Base-by-base conservation (phyloP, 2,888 invertebrate species). In the Hypomecis atomaria region DNA sequence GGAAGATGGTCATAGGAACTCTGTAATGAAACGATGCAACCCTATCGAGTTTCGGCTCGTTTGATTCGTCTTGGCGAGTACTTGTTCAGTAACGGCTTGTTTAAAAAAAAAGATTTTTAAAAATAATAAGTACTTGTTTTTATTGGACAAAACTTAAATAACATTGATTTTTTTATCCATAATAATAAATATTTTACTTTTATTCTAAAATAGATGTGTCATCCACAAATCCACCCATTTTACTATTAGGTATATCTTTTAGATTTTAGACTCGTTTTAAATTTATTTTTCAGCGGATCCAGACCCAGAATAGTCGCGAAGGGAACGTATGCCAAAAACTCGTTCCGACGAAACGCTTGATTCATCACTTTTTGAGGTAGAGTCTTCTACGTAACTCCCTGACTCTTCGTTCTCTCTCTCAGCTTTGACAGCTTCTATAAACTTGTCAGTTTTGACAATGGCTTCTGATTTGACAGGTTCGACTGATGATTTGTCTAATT, bases 341-440 rank as follows among this genome's bases (percentile, higher is more conserved):
- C 54, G 54, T 36, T 54, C 54, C 9, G 9, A 2, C 4, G 54
- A 54, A 34, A 36, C n/a, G 11, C 54, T 40, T 6, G 54, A 54
- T 11, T 54, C 54, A 8, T 54, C 54, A 36, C 54, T 54, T 11
- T 44, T 54, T 4, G 54, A 54, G 11, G 43, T 54, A 5, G 54
- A 43, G 0, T 54, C 53, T 33, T 54, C 54, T 11, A 36, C 9
- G 7, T 43, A 34, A 11, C 43, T 43, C 11, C 8, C 43, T 6
- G 54, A 54, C 4, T 53, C 53, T 33, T 54, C 54, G 4, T 43
- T 54, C 11, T 54, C 34, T 8, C 54, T 44, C 34, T 54, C 54
- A 44, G 54, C 34, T 54, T 44, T 44, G 11, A 54, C 8, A 11
- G 53, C 6, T 42, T 9, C 42, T 9, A 42, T 23, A 42, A 42